Conservation (phyloP, 2,113 vertebrate genomes). For the Phalacrocorax brasilianus region DNA sequence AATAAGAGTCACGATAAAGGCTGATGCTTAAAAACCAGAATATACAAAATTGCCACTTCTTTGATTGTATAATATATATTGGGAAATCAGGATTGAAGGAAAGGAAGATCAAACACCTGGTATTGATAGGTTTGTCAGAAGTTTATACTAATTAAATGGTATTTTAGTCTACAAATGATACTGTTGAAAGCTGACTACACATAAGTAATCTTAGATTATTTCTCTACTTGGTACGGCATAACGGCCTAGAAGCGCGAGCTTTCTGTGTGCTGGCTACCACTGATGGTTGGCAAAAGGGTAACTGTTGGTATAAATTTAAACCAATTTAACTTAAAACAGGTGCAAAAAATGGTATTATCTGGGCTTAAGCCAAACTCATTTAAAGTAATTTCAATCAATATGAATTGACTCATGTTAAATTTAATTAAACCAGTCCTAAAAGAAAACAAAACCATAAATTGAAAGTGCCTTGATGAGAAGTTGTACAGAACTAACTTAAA, state of each 20-base stretch:
- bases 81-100: not conserved
- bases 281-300: not conserved
- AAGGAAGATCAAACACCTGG: not conserved
- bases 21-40: not conserved
- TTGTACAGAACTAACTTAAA: conserved; percentile 27
- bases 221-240: not conserved
- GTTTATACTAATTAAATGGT: not conserved
- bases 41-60: not conserved
- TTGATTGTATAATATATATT: not conserved
- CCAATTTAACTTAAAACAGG: conserved; percentile 52
- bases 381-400: conserved; percentile 65
- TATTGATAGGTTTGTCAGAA: not conserved
- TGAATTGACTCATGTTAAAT: conserved; percentile 48
- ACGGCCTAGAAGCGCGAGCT: not conserved
- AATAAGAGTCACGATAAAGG: not conserved
- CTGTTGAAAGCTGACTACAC: not conserved
- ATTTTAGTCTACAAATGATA: not conserved
- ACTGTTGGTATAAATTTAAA: conserved; percentile 33
- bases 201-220: not conserved
- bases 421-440: conserved; percentile 43
- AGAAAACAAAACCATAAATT: not conserved
- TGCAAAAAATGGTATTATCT: conserved; percentile 43
- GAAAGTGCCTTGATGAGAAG: conserved; percentile 26
- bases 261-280: not conserved
- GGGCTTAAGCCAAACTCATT: conserved; percentile 52